Percentiles rank a stretch among this genome's conserved stretches.
phyloP scores from a whole-genome alignment of 2,888 invertebrate species.

The Laspeyria flexula region DNA sequence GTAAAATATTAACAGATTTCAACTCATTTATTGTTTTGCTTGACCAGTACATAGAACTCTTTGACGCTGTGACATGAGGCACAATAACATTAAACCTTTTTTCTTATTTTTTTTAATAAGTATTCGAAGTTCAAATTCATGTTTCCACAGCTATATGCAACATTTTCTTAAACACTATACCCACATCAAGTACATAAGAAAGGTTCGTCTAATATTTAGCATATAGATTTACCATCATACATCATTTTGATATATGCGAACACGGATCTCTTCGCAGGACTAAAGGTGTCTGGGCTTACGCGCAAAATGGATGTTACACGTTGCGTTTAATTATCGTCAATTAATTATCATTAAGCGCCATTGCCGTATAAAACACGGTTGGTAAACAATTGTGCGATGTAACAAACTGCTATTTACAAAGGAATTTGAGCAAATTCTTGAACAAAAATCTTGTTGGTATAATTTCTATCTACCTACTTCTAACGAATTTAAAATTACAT shows the following conservation, averaged over 20 bases:
- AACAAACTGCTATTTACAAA: conserved; percentile 34
- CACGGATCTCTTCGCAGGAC: conserved; percentile 37
- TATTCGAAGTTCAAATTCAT: too few relatives aligned
- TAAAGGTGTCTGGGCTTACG: conserved; percentile 51
- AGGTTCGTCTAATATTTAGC: conserved; percentile 31
- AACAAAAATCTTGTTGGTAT: conserved; percentile 9
- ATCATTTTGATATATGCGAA: conserved; percentile 41
- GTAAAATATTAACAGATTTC: too few relatives aligned
- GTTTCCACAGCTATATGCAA: too few relatives aligned
- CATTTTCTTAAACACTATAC: not conserved
- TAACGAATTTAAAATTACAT: not conserved
- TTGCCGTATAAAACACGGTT: conserved; percentile 45
- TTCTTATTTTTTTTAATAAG: too few relatives aligned
- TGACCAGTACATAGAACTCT: too few relatives aligned
- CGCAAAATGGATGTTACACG: conserved; percentile 53
- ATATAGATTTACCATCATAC: conserved; percentile 26
- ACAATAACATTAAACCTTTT: too few relatives aligned
- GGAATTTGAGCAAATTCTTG: conserved; percentile 32
- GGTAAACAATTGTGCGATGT: conserved; percentile 44
- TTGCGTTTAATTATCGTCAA: conserved; percentile 53
- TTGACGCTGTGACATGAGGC: too few relatives aligned
- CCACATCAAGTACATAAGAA: not conserved
- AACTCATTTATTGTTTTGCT: too few relatives aligned
- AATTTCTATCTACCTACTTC: not conserved
- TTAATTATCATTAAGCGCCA: conserved; percentile 52